Percentiles rank a stretch among this genome's conserved stretches.
Conservation (phyloP, 2,888 invertebrate species). For the Machimus atricapillus region DNA sequence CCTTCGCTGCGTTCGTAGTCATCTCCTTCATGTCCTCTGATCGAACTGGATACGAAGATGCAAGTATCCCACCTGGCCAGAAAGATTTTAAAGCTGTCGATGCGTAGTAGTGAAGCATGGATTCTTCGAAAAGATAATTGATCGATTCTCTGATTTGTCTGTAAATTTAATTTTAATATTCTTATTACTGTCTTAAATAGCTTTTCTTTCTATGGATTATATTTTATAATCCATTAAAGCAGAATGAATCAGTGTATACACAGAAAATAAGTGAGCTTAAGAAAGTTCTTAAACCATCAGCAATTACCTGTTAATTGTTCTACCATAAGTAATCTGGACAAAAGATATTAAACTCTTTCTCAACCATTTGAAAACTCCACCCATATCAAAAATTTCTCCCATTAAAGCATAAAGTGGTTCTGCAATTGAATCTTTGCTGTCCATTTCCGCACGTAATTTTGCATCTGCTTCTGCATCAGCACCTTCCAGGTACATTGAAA, state of each 20-base stretch:
- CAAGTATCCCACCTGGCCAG: conserved; percentile 87
- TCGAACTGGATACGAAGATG: conserved; percentile 63
- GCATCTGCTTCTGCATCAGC: conserved; percentile 61
- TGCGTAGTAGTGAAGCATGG: conserved; percentile 88
- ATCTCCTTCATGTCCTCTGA: conserved; percentile 72
- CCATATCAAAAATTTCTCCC: conserved; percentile 89
- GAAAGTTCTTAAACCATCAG: too few relatives aligned
- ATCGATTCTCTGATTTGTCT: conserved; percentile 89
- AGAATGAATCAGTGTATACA: too few relatives aligned
- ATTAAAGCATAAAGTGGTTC: conserved; percentile 88
- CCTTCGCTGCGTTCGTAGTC: conserved; percentile 72
- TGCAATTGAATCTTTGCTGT: conserved; percentile 84
- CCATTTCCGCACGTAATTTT: conserved; percentile 64
- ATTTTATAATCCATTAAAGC: not conserved
- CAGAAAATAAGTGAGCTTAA: too few relatives aligned
- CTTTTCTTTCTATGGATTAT: too few relatives aligned
- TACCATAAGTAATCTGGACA: conserved; percentile 90
- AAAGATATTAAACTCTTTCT: conserved; percentile 87
- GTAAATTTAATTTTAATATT: conserved; percentile 49
- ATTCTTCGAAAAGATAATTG: conserved; percentile 86
- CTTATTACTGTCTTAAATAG: not conserved
- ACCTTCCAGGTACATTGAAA: conserved; percentile 79
- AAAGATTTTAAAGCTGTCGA: conserved; percentile 83
- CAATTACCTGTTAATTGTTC: conserved; percentile 82
- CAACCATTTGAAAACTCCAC: conserved; percentile 87